Base-by-base conservation (phyloP, 2,888 invertebrate genomes). In the Enoplolaimus lenunculus region DNA sequence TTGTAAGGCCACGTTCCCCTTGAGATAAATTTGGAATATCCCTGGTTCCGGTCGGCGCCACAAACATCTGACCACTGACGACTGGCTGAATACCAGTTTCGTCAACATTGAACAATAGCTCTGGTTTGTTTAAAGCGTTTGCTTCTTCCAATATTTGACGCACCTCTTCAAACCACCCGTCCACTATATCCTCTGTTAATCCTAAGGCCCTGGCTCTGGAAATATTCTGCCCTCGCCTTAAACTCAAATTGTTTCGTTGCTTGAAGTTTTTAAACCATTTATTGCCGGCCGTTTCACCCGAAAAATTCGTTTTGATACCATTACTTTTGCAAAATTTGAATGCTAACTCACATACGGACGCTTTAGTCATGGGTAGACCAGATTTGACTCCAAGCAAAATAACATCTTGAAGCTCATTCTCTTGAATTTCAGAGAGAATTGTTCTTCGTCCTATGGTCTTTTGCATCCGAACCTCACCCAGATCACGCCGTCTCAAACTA, bases 71-170 rank as follows among this genome's bases (percentile, higher is more conserved):
- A 13, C 64, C 64, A n/a, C 31, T 33, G 13, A 13, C 31, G 16
- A 62, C 64, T 7, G 64, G 64, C 31, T 62, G 64, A 62, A 62
- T 26, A 16, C 64, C 64, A 62, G 64, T 62, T 62, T 62, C 64
- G 26, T 62, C 64, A 29, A 62, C n/a, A 62, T 62, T 62, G 64
- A 30, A 62, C 16, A 62, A 33, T 16, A 29, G 31, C 7, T 62
- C 64, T 7, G 64, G 7, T 16, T 30, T 33, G n/a, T 62, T 57
- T 33, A 13, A 26, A 7, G 26, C 64, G 28, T 33, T 33, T 30
- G 64, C 64, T 62, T 7, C 64, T 7, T 7, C n/a, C n/a, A n/a
- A n/a, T n/a, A n/a, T n/a, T n/a, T n/a, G n/a, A n/a, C n/a, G n/a
- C n/a, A n/a, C n/a, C n/a, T n/a, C n/a, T n/a, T n/a, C n/a, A n/a